A percentile compares a stretch with the other conserved stretches of the same genome.
phyloP scores from a whole-genome alignment of 2,888 invertebrate species.

The Malthinus flaveolus region DNA sequence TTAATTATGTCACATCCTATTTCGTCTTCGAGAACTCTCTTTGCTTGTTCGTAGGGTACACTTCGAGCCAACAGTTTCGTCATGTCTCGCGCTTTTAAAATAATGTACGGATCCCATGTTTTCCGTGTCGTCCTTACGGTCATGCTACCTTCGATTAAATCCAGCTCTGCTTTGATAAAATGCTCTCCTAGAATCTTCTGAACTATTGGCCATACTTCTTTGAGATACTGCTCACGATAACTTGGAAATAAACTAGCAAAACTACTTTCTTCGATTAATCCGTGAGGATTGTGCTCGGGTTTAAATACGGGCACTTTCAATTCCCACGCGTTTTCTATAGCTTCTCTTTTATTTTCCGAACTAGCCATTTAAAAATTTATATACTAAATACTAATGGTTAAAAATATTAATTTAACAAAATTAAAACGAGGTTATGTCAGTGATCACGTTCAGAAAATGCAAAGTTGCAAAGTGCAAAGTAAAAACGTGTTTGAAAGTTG shows the following conservation, averaged over 20 bases:
- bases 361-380: no score
- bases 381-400: no score
- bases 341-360: neutral
- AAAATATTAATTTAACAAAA: no score
- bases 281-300: slow-evolving; percentile 85
- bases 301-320: slow-evolving; percentile 86
- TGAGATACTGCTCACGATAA: slow-evolving; percentile 93
- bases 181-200: slow-evolving; percentile 82
- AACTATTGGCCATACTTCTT: slow-evolving; percentile 94
- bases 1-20: slow-evolving; percentile 95
- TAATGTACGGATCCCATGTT: slow-evolving; percentile 98
- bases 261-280: slow-evolving; percentile 89
- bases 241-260: slow-evolving; percentile 97
- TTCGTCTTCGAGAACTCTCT: slow-evolving; percentile 84
- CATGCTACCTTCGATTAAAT: slow-evolving; percentile 93
- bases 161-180: slow-evolving; percentile 83
- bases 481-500: no score
- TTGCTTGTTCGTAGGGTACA: slow-evolving; percentile 96
- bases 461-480: no score
- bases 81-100: slow-evolving; percentile 94
- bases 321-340: slow-evolving; percentile 77
- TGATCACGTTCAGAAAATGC: no score
- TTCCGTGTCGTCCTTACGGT: slow-evolving; percentile 91
- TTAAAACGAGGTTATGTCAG: no score
- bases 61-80: slow-evolving; percentile 93